Evolutionary conservation across 2,113 vertebrate genomes (phyloP), one percentile per base, ranked within the genome.

Genomic region (Pollachius pollachius): DNA sequence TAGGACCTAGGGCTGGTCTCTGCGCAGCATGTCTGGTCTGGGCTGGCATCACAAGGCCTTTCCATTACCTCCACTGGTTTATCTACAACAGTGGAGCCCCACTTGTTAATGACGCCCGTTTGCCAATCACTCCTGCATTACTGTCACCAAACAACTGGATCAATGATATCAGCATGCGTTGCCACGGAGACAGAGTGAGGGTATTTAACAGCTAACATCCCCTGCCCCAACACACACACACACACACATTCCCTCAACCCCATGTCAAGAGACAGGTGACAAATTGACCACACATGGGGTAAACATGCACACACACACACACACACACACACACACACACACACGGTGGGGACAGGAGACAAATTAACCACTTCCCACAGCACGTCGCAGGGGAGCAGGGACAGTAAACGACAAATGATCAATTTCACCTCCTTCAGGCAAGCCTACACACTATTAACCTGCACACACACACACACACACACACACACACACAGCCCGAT

Each of bases 351-450:
- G 83, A 83, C 78, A 87, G 79, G 78, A 86, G 78, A 85, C 85
- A 88, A 87, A 88, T 87, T 86, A 88, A 86, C 88, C 84, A 86
- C 81, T 89, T 88, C 86, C 82, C 78, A 76, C 78, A 80, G 81
- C 74, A 67, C 78, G 82, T 84, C 86, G 75, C 84, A 64, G 68
- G 75, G 83, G 78, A 78, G 70, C 59, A 65, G 74, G 74, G 81
- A 86, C 85, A 88, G 82, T 84, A 79, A 82, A 81, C 54, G 67
- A 69, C 77, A 57, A 77, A 78, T 83, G 74, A 86, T 87, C 85
- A 85, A 87, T 88, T 85, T 41, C 2, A 52, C 67, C 64, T 78
- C 77, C 78, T 73, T 65, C 68, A 70, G 65, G 68, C 58, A 60
- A 73, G 30, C 75, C 77, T 71, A 78, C 78, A 62, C 83, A 70